Evolutionary conservation across 2,797 vertebrate genomes (phyloP).

Genomic region (Pseudocheirus occidentalis): DNA sequence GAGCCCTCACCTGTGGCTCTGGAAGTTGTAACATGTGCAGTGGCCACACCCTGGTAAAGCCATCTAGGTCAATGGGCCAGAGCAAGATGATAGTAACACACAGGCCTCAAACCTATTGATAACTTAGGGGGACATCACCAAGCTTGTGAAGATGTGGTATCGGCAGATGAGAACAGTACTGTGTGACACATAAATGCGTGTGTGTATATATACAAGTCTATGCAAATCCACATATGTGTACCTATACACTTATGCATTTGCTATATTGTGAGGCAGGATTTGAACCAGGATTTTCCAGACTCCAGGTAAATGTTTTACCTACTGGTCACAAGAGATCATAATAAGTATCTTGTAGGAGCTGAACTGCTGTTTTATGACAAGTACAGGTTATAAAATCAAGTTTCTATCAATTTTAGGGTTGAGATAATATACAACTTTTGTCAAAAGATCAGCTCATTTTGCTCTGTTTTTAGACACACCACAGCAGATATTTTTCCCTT

Average conservation of each 20-base stretch:
- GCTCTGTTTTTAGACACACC: slow-evolving; percentile 66
- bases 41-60: no score
- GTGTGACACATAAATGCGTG: no score
- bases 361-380: slow-evolving; percentile 7
- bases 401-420: slow-evolving; percentile 34
- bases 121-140: not conserved
- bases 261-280: not conserved
- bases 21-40: not conserved
- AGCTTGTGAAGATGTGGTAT: not conserved
- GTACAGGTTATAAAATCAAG: slow-evolving; percentile 38
- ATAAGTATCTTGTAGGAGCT: not conserved
- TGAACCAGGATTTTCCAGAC: not conserved
- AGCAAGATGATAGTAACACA: not conserved
- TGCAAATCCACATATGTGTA: no score
- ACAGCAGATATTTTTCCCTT: slow-evolving; percentile 55
- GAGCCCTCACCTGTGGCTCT: not conserved
- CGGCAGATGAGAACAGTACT: not conserved
- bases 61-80: not conserved
- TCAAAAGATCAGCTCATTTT: slow-evolving; percentile 45
- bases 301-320: not conserved
- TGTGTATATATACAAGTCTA: no score
- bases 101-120: not conserved
- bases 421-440: slow-evolving; percentile 36
- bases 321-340: not conserved
- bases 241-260: not conserved